phyloP scores from a whole-genome alignment of 2,113 vertebrate genomes.

The Takifugu bimaculatus region DNA sequence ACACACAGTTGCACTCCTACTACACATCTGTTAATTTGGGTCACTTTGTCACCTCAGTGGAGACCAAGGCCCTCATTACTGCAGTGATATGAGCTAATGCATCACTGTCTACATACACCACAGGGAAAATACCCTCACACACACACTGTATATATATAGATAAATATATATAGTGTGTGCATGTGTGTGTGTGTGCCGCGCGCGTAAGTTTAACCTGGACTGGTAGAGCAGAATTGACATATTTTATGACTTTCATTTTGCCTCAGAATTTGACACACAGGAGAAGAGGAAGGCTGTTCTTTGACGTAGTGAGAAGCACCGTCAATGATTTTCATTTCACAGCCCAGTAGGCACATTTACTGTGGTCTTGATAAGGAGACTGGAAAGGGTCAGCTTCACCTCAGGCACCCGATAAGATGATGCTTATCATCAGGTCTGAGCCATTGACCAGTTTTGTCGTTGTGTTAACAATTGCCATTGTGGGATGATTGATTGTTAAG shows the following conservation, averaged over 20 bases:
- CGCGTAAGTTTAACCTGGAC: constrained; percentile 55
- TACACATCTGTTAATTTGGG: constrained; percentile 57
- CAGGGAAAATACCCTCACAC: neutral
- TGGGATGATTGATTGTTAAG: constrained; percentile 4
- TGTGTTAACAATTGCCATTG: neutral
- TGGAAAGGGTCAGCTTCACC: constrained; percentile 35
- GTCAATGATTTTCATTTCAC: constrained; percentile 72
- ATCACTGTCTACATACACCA: constrained; percentile 59
- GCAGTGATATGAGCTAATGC: constrained; percentile 58
- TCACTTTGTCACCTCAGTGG: constrained; percentile 60
- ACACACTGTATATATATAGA: no score
- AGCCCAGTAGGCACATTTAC: constrained; percentile 62
- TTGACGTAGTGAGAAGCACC: constrained; percentile 45
- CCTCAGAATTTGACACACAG: constrained; percentile 44
- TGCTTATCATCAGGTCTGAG: constrained; percentile 14
- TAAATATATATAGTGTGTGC: no score
- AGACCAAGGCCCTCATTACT: constrained; percentile 56
- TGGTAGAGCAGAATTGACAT: constrained; percentile 60
- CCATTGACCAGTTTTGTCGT: constrained; percentile 11
- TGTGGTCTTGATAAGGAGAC: constrained; percentile 46
- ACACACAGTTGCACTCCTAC: neutral
- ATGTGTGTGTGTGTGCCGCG: constrained; percentile 7
- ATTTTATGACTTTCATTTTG: constrained; percentile 65
- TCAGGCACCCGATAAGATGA: constrained; percentile 13
- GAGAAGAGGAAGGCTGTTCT: constrained; percentile 45